Base-by-base conservation (phyloP, 1,140 invertebrate species). In the Elysia chlorotica region DNA sequence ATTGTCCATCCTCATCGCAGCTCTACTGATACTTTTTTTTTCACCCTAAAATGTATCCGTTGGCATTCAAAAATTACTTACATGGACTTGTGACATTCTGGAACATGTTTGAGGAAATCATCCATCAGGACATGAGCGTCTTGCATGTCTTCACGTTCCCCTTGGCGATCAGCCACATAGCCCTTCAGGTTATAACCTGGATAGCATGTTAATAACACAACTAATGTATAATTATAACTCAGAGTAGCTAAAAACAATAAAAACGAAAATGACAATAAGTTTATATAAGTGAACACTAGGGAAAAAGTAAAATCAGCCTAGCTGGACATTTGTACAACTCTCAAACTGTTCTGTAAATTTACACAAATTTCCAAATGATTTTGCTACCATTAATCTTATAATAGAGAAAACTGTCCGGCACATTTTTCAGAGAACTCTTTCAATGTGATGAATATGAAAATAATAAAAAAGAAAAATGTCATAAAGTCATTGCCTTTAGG, bases 81-180 rank as follows among this genome's bases (percentile, higher is more conserved):
- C 85, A 87, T 76, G 59, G 82, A 83, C 10, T 82, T 75, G 73
- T 87, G 76, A 28, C 85, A 74, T 48, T 80, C 70, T 21, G 70
- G 53, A 56, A 84, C 73, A 35, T 78, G 61, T 36, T 78, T 56
- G 25, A 70, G 81, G 66, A 78, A 87, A 41, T 85, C 80, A 69
- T 88, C 79, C 21, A 87, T 68, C 10, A 89, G 74, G 30, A 85
- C 56, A 77, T 88, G 85, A 23, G 85, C 85, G 79, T 89, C 89
- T 72, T 90, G 88, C 89, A 89, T 89, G 57, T 89, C 88, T 59
- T 89, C 88, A 66, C 89, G 78, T 74, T 90, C 89, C 30, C 89
- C 89, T 78, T 89, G 82, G 54, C 83, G 81, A 73, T 86, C 83
- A 0, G 82, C 82, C 54, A 77, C 71, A 71, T 76, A 86, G 35